phyloP scores from a whole-genome alignment of 2,888 invertebrate genomes.

The Pimpla rufipes region DNA sequence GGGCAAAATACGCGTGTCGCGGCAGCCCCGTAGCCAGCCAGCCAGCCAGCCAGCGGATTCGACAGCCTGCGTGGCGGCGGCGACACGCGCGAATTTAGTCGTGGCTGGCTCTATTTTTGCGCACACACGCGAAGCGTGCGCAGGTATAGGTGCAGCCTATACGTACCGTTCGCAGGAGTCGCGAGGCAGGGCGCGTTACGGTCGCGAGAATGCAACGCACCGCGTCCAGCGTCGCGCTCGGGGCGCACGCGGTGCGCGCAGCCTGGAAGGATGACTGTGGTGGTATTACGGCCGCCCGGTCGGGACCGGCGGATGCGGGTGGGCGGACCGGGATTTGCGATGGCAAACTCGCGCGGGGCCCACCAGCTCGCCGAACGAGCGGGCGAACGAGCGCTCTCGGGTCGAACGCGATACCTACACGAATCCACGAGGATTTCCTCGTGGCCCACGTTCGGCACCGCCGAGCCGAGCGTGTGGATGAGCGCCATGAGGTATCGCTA shows the following conservation, averaged over 20 bases:
- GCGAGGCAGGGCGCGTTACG: conserved; percentile 1
- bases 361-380: conserved; percentile 37
- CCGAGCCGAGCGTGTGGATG: conserved; percentile 5
- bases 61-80: conserved; percentile 66
- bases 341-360: conserved; percentile 60
- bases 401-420: conserved; percentile 38
- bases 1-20: no score
- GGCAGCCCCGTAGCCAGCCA: no score
- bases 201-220: conserved; percentile 24
- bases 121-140: background rate
- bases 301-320: conserved; percentile 79
- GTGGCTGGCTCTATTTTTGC: conserved; percentile 39
- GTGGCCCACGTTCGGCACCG: conserved; percentile 53
- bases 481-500: conserved; percentile 47
- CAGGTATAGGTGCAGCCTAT: background rate
- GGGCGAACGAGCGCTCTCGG: conserved; percentile 32
- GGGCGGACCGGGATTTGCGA: conserved; percentile 80
- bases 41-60: no score
- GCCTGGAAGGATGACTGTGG: conserved; percentile 19
- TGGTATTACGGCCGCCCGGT: conserved; percentile 45
- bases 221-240: conserved; percentile 33
- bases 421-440: conserved; percentile 43
- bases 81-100: conserved; percentile 50
- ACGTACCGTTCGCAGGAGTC: background rate
- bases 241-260: background rate